Base-by-base conservation (phyloP, 2,888 invertebrate genomes). In the Anoncus sp. region DNA sequence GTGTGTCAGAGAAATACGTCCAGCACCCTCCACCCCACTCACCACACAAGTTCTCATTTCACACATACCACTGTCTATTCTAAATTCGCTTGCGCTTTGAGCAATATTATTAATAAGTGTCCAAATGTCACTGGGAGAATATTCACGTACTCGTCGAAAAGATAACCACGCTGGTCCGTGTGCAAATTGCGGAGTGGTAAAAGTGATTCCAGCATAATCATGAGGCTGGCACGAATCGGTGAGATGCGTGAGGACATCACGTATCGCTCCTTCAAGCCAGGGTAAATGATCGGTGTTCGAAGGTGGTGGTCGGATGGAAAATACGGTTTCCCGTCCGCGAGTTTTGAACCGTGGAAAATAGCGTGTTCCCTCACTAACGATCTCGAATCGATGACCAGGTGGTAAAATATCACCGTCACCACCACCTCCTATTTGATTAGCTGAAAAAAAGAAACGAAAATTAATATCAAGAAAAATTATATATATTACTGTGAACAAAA, bases 171-270 rank as follows among this genome's bases (percentile, higher is more conserved):
- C 47, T 16, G 16, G 14, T 1, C 53, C 53, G 14, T 27, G 24
- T 0, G 27, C 14, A 2, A 24, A 24, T 12, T 4, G n/a, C 9
- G 53, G 53, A 0, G 53, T 22, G 24, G 53, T 53, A 14, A 53
- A 27, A 3, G 53, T 53, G 14, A 53, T 27, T 5, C 53, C 53
- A 3, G n/a, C 53, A 27, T 53, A 24, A 27, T 53, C 53, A 14
- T 27, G 53, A n/a, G 53, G 27, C 5, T 53, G 24, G n/a, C 53
- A 53, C 10, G 27, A 24, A 14, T 2, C 5, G 3, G n/a, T 27
- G 12, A 27, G 24, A 53, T n/a, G 27, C 1, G 53, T 27, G 14
- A 53, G n/a, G 24, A 53, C 27, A 24, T 53, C 53, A 3, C 27
- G 53, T 14, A 53, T 27, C 4, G 12, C 27, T 2, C 53, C 53